Evolutionary conservation across 2,888 invertebrate genomes (phyloP).

Genomic region (Lepeophtheirus nordmannii): DNA sequence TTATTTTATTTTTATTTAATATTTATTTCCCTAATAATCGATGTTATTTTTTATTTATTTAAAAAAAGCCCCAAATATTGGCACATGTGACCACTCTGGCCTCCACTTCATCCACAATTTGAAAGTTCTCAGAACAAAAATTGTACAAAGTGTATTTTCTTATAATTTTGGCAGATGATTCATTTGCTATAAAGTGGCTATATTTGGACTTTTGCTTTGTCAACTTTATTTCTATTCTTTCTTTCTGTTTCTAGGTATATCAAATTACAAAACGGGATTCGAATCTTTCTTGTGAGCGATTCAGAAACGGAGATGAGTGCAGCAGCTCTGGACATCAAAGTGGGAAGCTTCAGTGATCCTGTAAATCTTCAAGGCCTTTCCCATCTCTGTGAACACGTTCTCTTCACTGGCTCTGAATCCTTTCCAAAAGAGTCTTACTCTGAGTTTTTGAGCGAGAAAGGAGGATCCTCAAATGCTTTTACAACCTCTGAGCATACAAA

Average conservation of each 20-base stretch:
- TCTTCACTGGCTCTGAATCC: slow-evolving; percentile 21
- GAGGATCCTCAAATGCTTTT: slow-evolving; percentile 20
- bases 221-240: too few species aligned
- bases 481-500: slow-evolving; percentile 23
- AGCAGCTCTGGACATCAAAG: slow-evolving; percentile 19
- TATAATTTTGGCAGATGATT: too few species aligned
- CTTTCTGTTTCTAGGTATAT: slow-evolving; percentile 15
- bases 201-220: too few species aligned
- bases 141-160: too few species aligned
- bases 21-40: too few species aligned
- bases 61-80: too few species aligned
- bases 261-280: slow-evolving; percentile 13
- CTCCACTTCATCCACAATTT: too few species aligned
- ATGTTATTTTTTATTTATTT: too few species aligned
- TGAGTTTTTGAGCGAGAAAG: slow-evolving; percentile 9
- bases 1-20: too few species aligned
- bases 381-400: slow-evolving; percentile 21
- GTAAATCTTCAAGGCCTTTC: slow-evolving; percentile 21
- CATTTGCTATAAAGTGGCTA: too few species aligned
- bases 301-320: slow-evolving; percentile 1
- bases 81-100: too few species aligned
- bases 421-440: slow-evolving; percentile 20
- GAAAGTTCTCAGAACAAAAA: too few species aligned
- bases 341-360: slow-evolving; percentile 19
- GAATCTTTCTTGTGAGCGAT: slow-evolving; percentile 8